Conservation (phyloP, 2,888 invertebrate species). For the Platypus cylindrus region DNA sequence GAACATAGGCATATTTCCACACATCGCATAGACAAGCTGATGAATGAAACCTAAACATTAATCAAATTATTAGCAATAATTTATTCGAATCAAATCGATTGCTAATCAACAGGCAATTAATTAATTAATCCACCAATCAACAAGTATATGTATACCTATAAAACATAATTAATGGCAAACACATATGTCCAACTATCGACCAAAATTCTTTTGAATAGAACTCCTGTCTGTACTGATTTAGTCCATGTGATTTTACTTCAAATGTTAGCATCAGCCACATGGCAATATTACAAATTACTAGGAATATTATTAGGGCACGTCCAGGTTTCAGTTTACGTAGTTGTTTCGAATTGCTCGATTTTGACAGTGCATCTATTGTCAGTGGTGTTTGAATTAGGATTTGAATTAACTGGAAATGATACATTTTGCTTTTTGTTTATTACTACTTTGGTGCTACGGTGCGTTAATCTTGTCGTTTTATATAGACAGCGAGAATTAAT, state of each 20-base stretch:
- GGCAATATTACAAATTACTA: slow-evolving; percentile 61
- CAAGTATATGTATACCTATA: slow-evolving; percentile 38
- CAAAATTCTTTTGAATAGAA: slow-evolving; percentile 59
- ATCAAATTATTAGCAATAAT: too few relatives aligned
- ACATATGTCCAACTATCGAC: slow-evolving; percentile 61
- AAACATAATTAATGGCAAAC: slow-evolving; percentile 63
- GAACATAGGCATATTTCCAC: slow-evolving; percentile 63
- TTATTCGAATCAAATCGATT: too few relatives aligned
- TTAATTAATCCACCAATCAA: too few relatives aligned
- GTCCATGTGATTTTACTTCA: slow-evolving; percentile 44
- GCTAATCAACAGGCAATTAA: too few relatives aligned
- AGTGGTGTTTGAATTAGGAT: slow-evolving; percentile 61
- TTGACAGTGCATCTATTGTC: slow-evolving; percentile 58
- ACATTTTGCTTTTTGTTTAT: background rate
- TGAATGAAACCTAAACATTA: slow-evolving; percentile 55
- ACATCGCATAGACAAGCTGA: slow-evolving; percentile 69
- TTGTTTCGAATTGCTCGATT: slow-evolving; percentile 54
- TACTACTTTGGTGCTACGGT: too few relatives aligned
- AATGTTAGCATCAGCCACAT: slow-evolving; percentile 69
- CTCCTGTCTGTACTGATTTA: slow-evolving; percentile 37
- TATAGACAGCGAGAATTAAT: background rate
- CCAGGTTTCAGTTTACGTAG: slow-evolving; percentile 58
- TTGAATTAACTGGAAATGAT: slow-evolving; percentile 45
- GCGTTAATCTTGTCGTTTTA: background rate
- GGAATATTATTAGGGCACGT: slow-evolving; percentile 61